Base-by-base conservation (phyloP, 2,888 invertebrate genomes). In the Agonopterix subpropinquella region DNA sequence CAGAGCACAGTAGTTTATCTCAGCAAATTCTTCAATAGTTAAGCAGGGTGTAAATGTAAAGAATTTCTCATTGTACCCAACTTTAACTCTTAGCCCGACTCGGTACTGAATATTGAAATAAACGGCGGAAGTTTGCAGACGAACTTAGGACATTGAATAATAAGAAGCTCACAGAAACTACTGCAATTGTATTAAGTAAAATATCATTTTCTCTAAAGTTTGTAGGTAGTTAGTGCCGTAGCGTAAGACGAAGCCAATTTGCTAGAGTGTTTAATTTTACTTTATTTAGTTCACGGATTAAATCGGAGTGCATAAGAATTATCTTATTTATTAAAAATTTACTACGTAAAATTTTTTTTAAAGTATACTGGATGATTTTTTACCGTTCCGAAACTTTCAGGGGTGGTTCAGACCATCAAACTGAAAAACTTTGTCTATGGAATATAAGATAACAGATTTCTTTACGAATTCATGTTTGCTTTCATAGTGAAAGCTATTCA, bases 71-170 rank as follows among this genome's bases (percentile, higher is more conserved):
- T 61, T 65, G 58, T 58, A 65, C 53, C 61, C 42, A 75, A 74
- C 67, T 79, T 75, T 49, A 52, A 28, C 28, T 28, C 28, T 28
- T 28, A 28, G 28, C 67, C 69, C 67, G 72, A 65, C 67, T 64
- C 72, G 59, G 63, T 56, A 60, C 65, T 69, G 73, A 77, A 81
- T 77, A 84, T 81, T 80, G 80, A 78, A 84, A 79, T 69, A 65
- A 76, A 83, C 75, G 64, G 73, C 62, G 57, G 53, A 81, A 84
- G 70, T 84, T 81, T 56, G 55, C 53, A 67, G 69, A 70, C 62
- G 55, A 77, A 78, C 70, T 77, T 61, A 66, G 65, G 68, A 73
- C 71, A 79, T 61, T 67, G 70, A 76, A 80, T 82, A 80, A 77
- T 76, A 80, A 77, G 75, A 75, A 65, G 62, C 62, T 55, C 68